Base-by-base conservation (phyloP, 2,888 invertebrate genomes). In the Empis livida region DNA sequence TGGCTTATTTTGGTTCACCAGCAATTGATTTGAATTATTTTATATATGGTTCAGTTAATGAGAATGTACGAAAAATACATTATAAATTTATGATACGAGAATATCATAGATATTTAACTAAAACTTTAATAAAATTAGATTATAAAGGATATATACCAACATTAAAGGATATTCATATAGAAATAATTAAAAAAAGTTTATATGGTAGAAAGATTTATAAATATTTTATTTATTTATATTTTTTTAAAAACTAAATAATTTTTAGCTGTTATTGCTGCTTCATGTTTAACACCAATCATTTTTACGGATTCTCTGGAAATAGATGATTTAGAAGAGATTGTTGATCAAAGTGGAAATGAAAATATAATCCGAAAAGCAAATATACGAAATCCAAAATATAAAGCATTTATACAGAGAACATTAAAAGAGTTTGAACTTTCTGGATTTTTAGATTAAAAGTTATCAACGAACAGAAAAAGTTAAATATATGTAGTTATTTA, bases 1-100 rank as follows among this genome's bases (percentile, higher is more conserved):
- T 69, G 49, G 59, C 65, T 1, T 67, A 65, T 50, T 65, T 61
- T 49, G 67, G 67, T 2, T 67, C 66, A 3, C 66, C 66, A 4
- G 64, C 65, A 3, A 60, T 65, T n/a, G 68, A 69, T 50, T 54
- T 69, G 0, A 64, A 63, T 52, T 68, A 67, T 43, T 61, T 68
- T 16, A 43, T 69, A 0, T 68, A 57, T 48, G 67, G 67, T 10
- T 67, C 67, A 0, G 32, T 68, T 5, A 64, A 65, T 49, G 68
- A 68, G 48, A 65, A 65, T 50, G 61, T 67, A 0, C 62, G 67
- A 6, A 64, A 64, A 45, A 58, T 63, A 3, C 64, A 65, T 53
- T 61, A 60, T 8, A 67, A 67, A 41, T 64, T 56, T 46, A 60
- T 69, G 27, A 55, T 68, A 4, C 54, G 61, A 14, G 61, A 64